These are phyloP conservation scores for Zosterops hypoxanthus DNA, from an alignment of 2,113 vertebrate genomes.

Conservation along the genomic window DNA sequence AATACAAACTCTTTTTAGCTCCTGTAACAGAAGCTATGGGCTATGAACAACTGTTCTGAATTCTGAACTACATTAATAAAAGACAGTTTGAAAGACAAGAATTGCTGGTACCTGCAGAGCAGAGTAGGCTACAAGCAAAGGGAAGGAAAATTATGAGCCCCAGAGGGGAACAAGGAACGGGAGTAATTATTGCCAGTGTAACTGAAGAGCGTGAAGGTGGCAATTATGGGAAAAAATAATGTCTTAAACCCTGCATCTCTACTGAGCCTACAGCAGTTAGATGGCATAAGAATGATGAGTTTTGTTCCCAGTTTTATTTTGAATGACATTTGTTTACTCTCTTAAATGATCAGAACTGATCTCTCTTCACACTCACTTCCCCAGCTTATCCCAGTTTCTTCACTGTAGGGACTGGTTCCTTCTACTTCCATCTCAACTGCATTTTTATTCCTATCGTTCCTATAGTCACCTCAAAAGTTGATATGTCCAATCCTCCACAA, in stretches of 20 bases:
- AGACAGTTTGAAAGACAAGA: background rate
- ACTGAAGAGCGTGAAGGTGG: background rate
- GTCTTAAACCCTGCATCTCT: background rate
- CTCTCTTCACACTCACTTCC: background rate
- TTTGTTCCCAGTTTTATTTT: background rate
- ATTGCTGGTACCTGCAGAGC: slow-evolving; percentile 1
- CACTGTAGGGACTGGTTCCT: background rate
- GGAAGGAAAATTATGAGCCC: background rate
- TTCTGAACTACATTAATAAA: background rate
- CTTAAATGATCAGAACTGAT: background rate
- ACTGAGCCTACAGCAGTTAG: background rate
- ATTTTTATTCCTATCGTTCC: background rate
- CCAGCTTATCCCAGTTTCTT: background rate
- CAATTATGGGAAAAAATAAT: background rate
- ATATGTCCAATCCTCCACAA: background rate
- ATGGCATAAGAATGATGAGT: background rate
- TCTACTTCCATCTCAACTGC: background rate
- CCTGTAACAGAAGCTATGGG: background rate
- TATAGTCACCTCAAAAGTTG: background rate
- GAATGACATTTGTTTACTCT: background rate
- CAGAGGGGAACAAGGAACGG: background rate
- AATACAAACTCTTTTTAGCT: background rate
- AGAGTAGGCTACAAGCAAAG: background rate
- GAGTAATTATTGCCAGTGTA: background rate
- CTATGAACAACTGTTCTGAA: slow-evolving; percentile 1